These are phyloP conservation scores for Pteronotus mesoamericanus DNA, from an alignment of 2,797 vertebrate species.

Conservation along the genomic window DNA sequence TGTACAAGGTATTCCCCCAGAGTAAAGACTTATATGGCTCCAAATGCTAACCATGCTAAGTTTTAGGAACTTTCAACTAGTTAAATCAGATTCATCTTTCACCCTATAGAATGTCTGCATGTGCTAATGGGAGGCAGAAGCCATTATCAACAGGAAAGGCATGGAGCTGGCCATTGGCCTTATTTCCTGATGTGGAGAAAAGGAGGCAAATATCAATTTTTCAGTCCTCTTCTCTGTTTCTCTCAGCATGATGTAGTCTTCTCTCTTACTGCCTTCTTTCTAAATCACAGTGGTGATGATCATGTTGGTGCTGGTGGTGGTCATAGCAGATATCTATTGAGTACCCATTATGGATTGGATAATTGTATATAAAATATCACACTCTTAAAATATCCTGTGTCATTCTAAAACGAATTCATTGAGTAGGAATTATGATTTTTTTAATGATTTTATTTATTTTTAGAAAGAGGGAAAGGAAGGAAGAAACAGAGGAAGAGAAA, in stretches of 20 bases:
- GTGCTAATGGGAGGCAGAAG: conserved; percentile 35
- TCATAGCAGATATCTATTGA: neutral
- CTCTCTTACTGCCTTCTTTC: neutral
- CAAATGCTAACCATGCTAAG: neutral
- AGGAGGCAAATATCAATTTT: conserved; percentile 20
- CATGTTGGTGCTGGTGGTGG: neutral
- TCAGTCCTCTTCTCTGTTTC: neutral
- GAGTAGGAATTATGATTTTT: neutral
- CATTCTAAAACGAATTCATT: neutral
- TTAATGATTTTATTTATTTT: neutral
- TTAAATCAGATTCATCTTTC: neutral
- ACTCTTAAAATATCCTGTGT: neutral
- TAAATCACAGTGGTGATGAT: neutral
- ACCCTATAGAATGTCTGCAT: neutral
- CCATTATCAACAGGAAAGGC: conserved; percentile 31
- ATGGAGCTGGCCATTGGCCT: conserved; percentile 19
- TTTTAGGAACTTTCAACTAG: neutral
- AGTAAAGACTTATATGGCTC: neutral
- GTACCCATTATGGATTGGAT: neutral
- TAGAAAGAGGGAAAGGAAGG: neutral
- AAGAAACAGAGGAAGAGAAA: neutral
- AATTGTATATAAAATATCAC: neutral
- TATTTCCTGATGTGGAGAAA: conserved; percentile 46
- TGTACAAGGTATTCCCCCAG: neutral
- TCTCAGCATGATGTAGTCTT: neutral